These are phyloP conservation scores for Xanthia icteritia DNA, from an alignment of 2,888 invertebrate species.

Conservation along the genomic window DNA sequence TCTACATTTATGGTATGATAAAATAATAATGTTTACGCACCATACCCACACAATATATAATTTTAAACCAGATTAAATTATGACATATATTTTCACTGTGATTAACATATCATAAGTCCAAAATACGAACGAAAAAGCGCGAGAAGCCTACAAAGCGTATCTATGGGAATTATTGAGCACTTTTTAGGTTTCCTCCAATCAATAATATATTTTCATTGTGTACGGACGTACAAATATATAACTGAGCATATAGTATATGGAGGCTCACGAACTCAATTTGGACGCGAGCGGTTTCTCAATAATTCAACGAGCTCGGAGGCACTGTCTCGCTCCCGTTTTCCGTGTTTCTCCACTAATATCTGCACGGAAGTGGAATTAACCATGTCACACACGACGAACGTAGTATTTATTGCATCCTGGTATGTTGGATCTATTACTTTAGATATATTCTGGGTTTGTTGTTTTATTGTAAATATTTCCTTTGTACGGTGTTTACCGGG, in stretches of 20 bases:
- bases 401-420: constrained; percentile 32
- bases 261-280: constrained; percentile 56
- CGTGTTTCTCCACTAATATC: constrained; percentile 46
- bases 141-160: background rate
- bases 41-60: background rate
- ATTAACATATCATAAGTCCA: too few relatives aligned
- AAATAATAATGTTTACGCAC: background rate
- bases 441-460: background rate
- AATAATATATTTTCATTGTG: constrained; percentile 40
- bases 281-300: constrained; percentile 57
- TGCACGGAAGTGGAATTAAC: constrained; percentile 52
- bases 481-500: background rate
- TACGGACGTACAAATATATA: constrained; percentile 2
- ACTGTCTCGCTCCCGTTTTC: constrained; percentile 35
- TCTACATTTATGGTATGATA: background rate
- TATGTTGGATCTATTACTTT: background rate
- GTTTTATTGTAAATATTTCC: background rate
- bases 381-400: constrained; percentile 20
- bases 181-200: constrained; percentile 3
- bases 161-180: background rate
- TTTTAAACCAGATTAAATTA: background rate
- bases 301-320: constrained; percentile 59
- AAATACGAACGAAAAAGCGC: background rate
- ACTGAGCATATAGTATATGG: constrained; percentile 24
- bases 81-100: background rate